Conservation (phyloP, 2,888 invertebrate genomes). For the Cheilosia variabilis region DNA sequence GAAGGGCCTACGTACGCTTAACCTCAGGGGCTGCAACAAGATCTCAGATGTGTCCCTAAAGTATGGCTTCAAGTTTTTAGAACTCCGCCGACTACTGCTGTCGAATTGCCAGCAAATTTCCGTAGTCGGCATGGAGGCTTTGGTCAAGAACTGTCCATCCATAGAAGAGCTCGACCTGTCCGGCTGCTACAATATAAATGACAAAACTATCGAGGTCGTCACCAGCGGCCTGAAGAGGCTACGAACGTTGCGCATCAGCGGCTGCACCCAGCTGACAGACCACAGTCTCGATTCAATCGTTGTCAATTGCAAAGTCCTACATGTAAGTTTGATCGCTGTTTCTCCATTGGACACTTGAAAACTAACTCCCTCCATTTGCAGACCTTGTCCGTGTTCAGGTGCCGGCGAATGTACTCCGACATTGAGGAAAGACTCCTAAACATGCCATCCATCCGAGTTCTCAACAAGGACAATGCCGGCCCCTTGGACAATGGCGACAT, state of each 20-base stretch:
- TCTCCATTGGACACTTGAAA: background rate
- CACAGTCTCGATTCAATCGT: constrained; percentile 84
- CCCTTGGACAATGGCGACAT: constrained; percentile 81
- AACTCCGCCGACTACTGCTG: constrained; percentile 86
- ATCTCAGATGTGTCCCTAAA: constrained; percentile 89
- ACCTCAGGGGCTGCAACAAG: constrained; percentile 88
- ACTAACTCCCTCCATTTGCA: constrained; percentile 30
- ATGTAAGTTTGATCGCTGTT: constrained; percentile 75
- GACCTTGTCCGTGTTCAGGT: constrained; percentile 81
- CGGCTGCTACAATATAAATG: constrained; percentile 88
- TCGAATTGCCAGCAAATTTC: constrained; percentile 89
- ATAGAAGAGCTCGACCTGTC: constrained; percentile 88
- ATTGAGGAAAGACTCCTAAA: constrained; percentile 81
- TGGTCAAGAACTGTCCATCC: constrained; percentile 88
- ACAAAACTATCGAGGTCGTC: constrained; percentile 85
- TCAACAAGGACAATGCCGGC: constrained; percentile 80
- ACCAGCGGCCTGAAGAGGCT: constrained; percentile 83
- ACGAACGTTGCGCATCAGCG: constrained; percentile 82
- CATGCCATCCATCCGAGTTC: constrained; percentile 79
- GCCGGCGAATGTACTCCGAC: constrained; percentile 82
- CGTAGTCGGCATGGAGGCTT: constrained; percentile 86
- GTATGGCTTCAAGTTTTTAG: constrained; percentile 88
- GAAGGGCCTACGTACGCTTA: constrained; percentile 85
- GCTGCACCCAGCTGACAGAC: constrained; percentile 85
- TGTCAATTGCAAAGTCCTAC: constrained; percentile 84